Base-by-base conservation (phyloP, 2,797 vertebrate genomes). In the Hippocampus kuda region DNA sequence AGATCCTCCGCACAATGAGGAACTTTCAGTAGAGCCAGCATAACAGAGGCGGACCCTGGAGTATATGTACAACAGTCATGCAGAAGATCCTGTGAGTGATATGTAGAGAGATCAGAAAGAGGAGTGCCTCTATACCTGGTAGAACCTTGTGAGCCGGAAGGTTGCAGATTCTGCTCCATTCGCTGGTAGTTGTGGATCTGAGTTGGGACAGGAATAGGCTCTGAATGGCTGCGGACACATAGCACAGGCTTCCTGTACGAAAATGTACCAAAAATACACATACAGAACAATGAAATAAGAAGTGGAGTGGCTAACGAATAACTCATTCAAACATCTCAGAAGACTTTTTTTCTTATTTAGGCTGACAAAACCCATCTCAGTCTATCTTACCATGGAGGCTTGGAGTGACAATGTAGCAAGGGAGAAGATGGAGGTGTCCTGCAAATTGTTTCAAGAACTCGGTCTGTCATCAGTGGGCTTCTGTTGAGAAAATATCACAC, bases 151-250 rank as follows among this genome's bases (percentile, higher is more conserved):
- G 89, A 87, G 48, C 86, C 83, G 0, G 88, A 90, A 0, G 91
- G 90, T 65, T 94, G 93, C 51, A 94, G 88, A 77, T 97, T 95
- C 88, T 94, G 93, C 70, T 94, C 93, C 1, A 99, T 94, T 30
- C 95, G 93, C 53, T 93, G 92, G 87, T 95, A 99, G 88, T 98
- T 98, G 15, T 92, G 93, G 69, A 97, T 91, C 75, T 99, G 97
- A 0, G 94, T 94, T 2, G 97, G 97, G 41, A 99, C 97, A 0
- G 97, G 97, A 82, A 99, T 94, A 78, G 97, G 93, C 70, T 94
- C 90, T 0, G 97, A 93, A 66, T 85, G 92, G 20, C 90, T 91
- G 16, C 89, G 91, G 72, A 84, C 83, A 30, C 88, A 88, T 59
- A 90, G 87, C 51, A 72, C 81, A 0, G 89, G 85, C 72, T 92